A percentile compares a stretch with the other conserved stretches of the same genome.
Evolutionary conservation across 1,140 invertebrate species (phyloP).

Genomic region (Pseudobourletiella spinata): DNA sequence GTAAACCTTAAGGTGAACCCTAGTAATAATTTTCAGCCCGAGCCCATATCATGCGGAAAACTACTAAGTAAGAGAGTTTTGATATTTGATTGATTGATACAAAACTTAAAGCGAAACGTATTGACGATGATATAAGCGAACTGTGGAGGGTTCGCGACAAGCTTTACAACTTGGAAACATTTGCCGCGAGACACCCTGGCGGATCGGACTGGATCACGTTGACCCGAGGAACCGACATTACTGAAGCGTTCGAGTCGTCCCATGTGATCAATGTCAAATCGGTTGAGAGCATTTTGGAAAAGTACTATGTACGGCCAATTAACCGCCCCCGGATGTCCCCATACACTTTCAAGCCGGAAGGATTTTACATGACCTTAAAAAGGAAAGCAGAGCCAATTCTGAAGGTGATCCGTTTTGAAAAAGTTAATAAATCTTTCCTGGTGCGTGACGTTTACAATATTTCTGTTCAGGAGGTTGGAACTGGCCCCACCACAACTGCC

Average conservation of each 20-base stretch:
- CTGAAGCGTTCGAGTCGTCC: conserved; percentile 37
- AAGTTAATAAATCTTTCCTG: too few species aligned
- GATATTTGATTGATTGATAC: too few species aligned
- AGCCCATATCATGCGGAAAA: too few species aligned
- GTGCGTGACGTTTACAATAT: conserved; percentile 22
- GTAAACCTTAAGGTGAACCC: too few species aligned
- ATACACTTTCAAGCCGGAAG: conserved; percentile 31
- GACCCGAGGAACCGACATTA: conserved; percentile 38
- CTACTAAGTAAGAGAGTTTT: too few species aligned
- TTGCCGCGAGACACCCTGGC: conserved; percentile 38
- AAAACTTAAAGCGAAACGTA: conserved; percentile 26
- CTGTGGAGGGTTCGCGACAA: conserved; percentile 39
- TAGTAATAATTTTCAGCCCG: too few species aligned
- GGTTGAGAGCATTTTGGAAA: conserved; percentile 29
- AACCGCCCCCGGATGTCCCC: conserved; percentile 31
- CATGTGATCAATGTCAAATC: conserved; percentile 31
- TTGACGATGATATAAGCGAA: conserved; percentile 34
- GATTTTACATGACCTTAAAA: conserved; percentile 36
- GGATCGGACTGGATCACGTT: conserved; percentile 36
- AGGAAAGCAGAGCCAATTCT: conserved; percentile 47
- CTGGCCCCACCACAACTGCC: conserved; percentile 28
- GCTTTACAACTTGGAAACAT: conserved; percentile 37
- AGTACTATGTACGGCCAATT: conserved; percentile 32
- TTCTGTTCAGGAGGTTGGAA: conserved; percentile 34
- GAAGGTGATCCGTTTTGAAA: too few species aligned